A percentile compares a stretch with the other conserved stretches of the same genome.
phyloP scores from a whole-genome alignment of 2,888 invertebrate genomes.

The Mamestra brassicae region DNA sequence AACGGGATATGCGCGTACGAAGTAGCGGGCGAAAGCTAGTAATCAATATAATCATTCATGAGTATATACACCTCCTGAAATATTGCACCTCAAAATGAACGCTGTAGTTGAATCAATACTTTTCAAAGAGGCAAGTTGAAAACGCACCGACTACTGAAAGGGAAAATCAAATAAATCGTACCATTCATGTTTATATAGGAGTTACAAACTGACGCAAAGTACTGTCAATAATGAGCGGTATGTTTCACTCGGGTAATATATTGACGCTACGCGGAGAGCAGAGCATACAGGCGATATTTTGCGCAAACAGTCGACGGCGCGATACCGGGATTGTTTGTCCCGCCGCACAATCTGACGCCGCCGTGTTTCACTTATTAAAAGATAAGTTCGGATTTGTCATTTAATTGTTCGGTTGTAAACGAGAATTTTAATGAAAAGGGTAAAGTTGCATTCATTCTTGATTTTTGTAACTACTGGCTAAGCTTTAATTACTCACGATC shows the following conservation, averaged over 20 bases:
- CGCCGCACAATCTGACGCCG: constrained; percentile 17
- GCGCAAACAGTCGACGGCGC: constrained; percentile 37
- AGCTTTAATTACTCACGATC: background rate
- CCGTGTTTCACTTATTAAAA: constrained; percentile 38
- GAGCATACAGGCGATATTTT: constrained; percentile 55
- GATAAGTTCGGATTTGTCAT: constrained; percentile 23
- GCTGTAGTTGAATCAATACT: background rate
- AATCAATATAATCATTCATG: background rate
- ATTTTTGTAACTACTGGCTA: background rate
- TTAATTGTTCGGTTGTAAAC: constrained; percentile 16
- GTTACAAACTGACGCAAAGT: constrained; percentile 21
- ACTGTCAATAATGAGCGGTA: constrained; percentile 55
- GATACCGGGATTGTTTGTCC: constrained; percentile 16
- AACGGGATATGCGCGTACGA: no score
- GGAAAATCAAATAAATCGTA: constrained; percentile 7
- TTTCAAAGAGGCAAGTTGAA: constrained; percentile 1
- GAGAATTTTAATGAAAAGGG: constrained; percentile 17
- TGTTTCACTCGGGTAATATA: constrained; percentile 37
- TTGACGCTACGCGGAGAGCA: constrained; percentile 48
- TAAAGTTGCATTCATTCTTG: background rate
- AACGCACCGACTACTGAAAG: background rate
- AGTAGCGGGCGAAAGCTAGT: no score
- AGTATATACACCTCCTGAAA: background rate
- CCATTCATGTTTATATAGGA: background rate
- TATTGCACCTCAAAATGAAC: background rate